Percentiles rank a stretch among this genome's conserved stretches.
These are phyloP conservation scores for Neoscelio sp. DNA, from an alignment of 2,888 invertebrate genomes.

Conservation along the genomic window DNA sequence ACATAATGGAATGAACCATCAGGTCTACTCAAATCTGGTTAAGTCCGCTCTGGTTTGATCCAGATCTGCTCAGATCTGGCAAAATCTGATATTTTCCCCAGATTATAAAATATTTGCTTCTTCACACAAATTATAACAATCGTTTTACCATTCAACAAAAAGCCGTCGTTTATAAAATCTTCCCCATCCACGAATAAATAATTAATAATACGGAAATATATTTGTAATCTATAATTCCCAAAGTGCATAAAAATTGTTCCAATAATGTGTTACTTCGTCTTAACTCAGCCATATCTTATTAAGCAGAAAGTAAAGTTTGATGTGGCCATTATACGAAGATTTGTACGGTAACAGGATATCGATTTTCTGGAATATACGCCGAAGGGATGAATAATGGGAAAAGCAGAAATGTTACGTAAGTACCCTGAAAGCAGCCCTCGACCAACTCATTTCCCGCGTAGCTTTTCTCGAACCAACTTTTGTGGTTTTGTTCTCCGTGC, in stretches of 20 bases:
- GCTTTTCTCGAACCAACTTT: slow-evolving; percentile 56
- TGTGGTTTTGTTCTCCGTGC: slow-evolving; percentile 43
- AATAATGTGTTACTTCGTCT: slow-evolving; percentile 39
- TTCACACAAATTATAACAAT: no score
- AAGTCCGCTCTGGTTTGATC: no score
- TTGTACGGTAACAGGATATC: slow-evolving; percentile 69
- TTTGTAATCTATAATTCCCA: background rate
- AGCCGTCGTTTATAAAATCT: no score
- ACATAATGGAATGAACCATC: no score
- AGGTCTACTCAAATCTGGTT: no score
- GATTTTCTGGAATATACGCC: slow-evolving; percentile 68
- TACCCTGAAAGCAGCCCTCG: slow-evolving; percentile 55
- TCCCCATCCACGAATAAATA: no score
- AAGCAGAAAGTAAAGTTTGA: slow-evolving; percentile 68
- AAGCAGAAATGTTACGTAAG: slow-evolving; percentile 65
- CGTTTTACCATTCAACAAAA: no score
- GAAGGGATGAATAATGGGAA: slow-evolving; percentile 67
- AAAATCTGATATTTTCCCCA: no score
- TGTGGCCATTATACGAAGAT: slow-evolving; percentile 69
- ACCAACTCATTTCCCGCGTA: slow-evolving; percentile 56
- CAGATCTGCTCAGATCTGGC: no score
- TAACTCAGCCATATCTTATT: slow-evolving; percentile 37
- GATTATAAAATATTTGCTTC: no score
- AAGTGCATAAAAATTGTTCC: slow-evolving; percentile 16
- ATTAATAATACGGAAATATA: no score